Evolutionary conservation across 2,113 vertebrate species (phyloP), one percentile per base, ranked within the genome.

Genomic region (Ophthalmolycus amberensis): DNA sequence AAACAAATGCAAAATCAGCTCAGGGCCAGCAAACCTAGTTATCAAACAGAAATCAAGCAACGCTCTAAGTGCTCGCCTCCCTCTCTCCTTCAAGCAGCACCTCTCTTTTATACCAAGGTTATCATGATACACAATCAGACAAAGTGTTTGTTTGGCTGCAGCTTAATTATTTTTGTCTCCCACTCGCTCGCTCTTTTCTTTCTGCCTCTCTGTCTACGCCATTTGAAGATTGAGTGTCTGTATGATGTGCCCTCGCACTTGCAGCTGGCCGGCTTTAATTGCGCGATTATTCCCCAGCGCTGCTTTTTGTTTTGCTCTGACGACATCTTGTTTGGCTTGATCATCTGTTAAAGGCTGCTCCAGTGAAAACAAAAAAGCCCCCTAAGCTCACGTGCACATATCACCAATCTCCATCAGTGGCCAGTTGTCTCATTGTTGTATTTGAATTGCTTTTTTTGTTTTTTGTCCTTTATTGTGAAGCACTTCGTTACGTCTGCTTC

Each of bases 321-420:
- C 3, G 71, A 82, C 74, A 70, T 85, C 85, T 89, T 40, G 78
- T 80, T 63, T 6, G 25, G 71, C 86, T 87, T 89, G 76, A 89
- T 88, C 85, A 88, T 90, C 82, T 81, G 89, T 89, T 88, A 90
- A 89, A 82, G 82, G 78, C 84, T 50, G 75, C 66, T 62, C 20
- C 3, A 42, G 77, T 78, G 10, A 8, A 48, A 42, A n/a, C 16
- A 16, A 48, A 15, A 68, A 84, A 73, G 72, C 85, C 58, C 74
- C 65, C 48, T 79, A 25, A 64, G 38, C 69, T 75, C 58, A 54
- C 25, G 12, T 10, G 9, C 75, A 65, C 75, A 67, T 67, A 77
- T 59, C 81, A 73, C 75, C 86, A 42, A 69, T 88, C 70, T 80
- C 65, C 73, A 75, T 65, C 87, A 77, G 78, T 56, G 69, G 69